Evolutionary conservation across 1,140 invertebrate species (phyloP), one percentile per base, ranked within the genome.

Genomic region (Holotrichia oblita): DNA sequence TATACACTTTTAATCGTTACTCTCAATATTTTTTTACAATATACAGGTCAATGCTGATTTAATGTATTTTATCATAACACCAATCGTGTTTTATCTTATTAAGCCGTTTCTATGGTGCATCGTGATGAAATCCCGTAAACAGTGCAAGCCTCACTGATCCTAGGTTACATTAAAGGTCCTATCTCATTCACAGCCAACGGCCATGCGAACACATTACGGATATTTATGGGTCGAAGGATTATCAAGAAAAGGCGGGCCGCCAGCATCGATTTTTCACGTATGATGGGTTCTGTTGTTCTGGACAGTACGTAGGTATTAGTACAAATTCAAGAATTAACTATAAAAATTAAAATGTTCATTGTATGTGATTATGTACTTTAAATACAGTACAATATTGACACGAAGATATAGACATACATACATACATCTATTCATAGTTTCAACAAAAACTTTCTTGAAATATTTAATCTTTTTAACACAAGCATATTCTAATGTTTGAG

Each of bases 161-260:
- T 48, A 77, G 72, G 69, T 64, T 44, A 44, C n/a, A 79, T 73
- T 78, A 73, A 55, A 64, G 80, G 75, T 79, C 80, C 84, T 85
- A 85, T 85, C 84, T 84, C 84, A 83, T 85, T 85, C 83, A 85
- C 84, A 85, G 84, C 83, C 84, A 85, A 81, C 84, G 83, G 82
- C 83, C 81, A 85, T 85, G 83, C 83, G 83, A 84, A 82, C 83
- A 82, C 84, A 85, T 85, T 85, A 85, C 82, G 83, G 82, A 85
- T 85, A 85, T 85, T 85, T 85, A 85, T 84, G 84, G 81, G 78
- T 80, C 77, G 77, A 79, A 78, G 81, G 81, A 83, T 84, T 84
- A 84, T 83, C 81, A 83, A 84, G 83, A 82, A 84, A 84, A 81
- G 84, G 84, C 82, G 83, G 83, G 80, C 80, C 79, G 81, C 79